Evolutionary conservation across 2,113 vertebrate genomes (phyloP).

Genomic region (Aspiorhynchus laticeps): DNA sequence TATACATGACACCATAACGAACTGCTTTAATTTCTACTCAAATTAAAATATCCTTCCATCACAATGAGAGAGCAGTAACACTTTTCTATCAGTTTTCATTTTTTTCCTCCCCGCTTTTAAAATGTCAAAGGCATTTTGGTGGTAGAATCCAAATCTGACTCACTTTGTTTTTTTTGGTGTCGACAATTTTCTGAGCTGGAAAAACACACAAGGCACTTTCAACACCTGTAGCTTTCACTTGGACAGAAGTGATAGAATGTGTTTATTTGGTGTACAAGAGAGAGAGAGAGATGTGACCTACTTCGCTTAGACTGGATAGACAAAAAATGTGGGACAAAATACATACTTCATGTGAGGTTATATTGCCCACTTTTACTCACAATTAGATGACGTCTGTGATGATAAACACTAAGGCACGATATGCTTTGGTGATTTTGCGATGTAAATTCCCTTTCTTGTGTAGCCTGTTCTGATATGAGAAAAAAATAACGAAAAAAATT

Average conservation of each 20-base stretch:
- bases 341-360: constrained; percentile 14
- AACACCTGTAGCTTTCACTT: constrained; percentile 78
- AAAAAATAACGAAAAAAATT: not conserved
- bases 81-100: not conserved
- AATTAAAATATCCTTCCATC: constrained; percentile 4
- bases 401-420: constrained; percentile 84
- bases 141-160: constrained; percentile 58
- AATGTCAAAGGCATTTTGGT: constrained; percentile 83
- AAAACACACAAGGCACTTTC: constrained; percentile 93
- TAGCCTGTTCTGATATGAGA: constrained; percentile 73
- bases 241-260: constrained; percentile 17
- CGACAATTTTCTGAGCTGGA: constrained; percentile 85
- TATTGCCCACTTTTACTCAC: not conserved
- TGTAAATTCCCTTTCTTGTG: constrained; percentile 75
- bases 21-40: not conserved
- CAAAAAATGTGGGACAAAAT: not conserved
- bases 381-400: constrained; percentile 42
- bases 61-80: not conserved
- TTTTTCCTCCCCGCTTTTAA: not conserved
- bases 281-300: constrained; percentile 79
- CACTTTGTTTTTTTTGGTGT: constrained; percentile 78
- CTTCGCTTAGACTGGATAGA: not conserved
- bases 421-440: constrained; percentile 82
- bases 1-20: not conserved
- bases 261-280: constrained; percentile 83